Conservation (phyloP, 2,113 vertebrate species). For the Lanius ludovicianus region DNA sequence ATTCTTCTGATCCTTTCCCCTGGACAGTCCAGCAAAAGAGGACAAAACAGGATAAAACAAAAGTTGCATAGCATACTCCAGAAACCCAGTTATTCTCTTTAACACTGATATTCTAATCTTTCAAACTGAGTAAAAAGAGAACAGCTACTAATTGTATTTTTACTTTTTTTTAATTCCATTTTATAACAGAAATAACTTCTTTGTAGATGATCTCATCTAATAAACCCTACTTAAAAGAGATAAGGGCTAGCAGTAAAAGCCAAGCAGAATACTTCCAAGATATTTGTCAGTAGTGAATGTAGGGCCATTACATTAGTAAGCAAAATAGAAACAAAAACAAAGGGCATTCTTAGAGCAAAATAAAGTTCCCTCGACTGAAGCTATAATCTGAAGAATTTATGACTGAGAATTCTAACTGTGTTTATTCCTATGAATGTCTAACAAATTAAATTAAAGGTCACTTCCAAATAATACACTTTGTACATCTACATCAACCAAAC, state of each 20-base stretch:
- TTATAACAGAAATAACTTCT: conserved; percentile 46
- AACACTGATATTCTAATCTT: conserved; percentile 43
- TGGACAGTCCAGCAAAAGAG: conserved; percentile 27
- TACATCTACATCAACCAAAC: background rate
- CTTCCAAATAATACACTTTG: background rate
- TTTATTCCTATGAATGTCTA: conserved; percentile 16
- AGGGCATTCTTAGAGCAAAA: background rate
- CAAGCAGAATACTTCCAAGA: conserved; percentile 29
- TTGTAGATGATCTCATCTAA: conserved; percentile 54
- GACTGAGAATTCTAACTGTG: background rate
- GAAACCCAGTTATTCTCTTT: conserved; percentile 40
- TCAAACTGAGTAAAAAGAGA: conserved; percentile 39
- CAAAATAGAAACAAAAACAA: conserved; percentile 52
- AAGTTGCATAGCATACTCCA: conserved; percentile 46
- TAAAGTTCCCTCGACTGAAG: background rate
- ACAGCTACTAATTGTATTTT: conserved; percentile 55
- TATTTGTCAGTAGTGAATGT: conserved; percentile 23
- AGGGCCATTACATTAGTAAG: conserved; percentile 7
- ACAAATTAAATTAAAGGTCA: conserved; percentile 53
- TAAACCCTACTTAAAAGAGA: conserved; percentile 28
- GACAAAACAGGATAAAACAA: conserved; percentile 49
- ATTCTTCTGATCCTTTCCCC: conserved; percentile 35
- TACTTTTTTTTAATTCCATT: conserved; percentile 53
- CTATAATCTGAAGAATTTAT: conserved; percentile 22
- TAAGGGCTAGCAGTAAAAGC: conserved; percentile 17